Conservation (phyloP, 2,888 invertebrate species). For the Eilema caniola region DNA sequence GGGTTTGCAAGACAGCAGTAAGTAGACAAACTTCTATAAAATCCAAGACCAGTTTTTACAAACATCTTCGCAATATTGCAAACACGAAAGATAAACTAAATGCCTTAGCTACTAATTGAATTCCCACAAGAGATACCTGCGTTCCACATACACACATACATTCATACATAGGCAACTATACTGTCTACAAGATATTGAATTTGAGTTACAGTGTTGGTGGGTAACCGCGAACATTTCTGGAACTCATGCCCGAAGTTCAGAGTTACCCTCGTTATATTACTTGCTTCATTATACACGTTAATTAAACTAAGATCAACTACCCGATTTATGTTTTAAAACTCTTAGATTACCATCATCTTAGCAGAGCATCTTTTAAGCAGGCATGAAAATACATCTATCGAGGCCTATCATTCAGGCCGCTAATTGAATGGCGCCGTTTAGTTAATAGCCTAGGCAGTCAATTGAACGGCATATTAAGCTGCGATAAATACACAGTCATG, state of each 20-base stretch:
- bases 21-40: too few species aligned
- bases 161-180: background rate
- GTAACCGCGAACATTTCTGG: background rate
- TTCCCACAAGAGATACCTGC: background rate
- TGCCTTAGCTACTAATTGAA: background rate
- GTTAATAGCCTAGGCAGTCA: too few species aligned
- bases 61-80: background rate
- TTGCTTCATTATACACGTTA: background rate
- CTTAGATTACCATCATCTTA: too few species aligned
- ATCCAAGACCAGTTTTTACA: too few species aligned
- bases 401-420: too few species aligned
- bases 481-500: too few species aligned
- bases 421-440: too few species aligned
- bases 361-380: too few species aligned
- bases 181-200: conserved; percentile 7
- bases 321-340: too few species aligned
- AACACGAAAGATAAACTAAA: background rate
- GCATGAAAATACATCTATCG: too few species aligned
- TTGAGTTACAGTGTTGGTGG: conserved; percentile 10
- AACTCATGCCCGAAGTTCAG: background rate
- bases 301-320: background rate
- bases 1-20: too few species aligned
- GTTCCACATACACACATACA: background rate
- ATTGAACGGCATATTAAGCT: too few species aligned
- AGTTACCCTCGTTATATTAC: background rate